Conservation (phyloP, 2,888 invertebrate genomes). For the Anorthoa munda region DNA sequence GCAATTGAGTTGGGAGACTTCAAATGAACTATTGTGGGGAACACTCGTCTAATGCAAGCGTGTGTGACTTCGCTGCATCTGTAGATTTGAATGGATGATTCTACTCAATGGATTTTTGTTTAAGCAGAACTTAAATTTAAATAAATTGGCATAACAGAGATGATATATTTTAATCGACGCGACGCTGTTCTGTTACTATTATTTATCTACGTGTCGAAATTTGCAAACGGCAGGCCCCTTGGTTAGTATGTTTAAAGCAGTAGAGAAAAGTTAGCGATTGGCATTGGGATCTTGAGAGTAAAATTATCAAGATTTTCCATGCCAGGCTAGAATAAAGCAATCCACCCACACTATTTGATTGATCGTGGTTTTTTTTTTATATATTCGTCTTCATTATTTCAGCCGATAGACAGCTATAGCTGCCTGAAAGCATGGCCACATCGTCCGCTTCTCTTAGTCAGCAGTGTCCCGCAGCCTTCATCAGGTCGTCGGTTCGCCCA, state of each 20-base stretch:
- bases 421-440: no score
- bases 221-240: no score
- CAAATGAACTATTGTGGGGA: constrained; percentile 40
- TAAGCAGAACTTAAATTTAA: background rate
- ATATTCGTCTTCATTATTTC: no score
- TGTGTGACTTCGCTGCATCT: constrained; percentile 8
- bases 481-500: no score
- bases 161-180: background rate
- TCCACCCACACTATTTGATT: background rate
- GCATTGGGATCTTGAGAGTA: background rate
- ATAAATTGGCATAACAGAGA: background rate
- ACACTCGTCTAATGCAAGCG: background rate
- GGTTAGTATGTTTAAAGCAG: no score
- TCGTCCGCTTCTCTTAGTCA: no score
- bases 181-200: background rate
- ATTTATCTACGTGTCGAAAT: no score
- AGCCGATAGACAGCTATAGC: no score
- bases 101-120: background rate
- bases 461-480: no score
- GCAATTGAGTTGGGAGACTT: constrained; percentile 34
- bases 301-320: background rate
- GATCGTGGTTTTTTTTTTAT: no score
- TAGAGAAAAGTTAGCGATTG: no score
- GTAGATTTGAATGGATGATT: background rate
- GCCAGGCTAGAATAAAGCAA: background rate